Conservation (phyloP, 2,113 vertebrate species). For the Labeo rohita region DNA sequence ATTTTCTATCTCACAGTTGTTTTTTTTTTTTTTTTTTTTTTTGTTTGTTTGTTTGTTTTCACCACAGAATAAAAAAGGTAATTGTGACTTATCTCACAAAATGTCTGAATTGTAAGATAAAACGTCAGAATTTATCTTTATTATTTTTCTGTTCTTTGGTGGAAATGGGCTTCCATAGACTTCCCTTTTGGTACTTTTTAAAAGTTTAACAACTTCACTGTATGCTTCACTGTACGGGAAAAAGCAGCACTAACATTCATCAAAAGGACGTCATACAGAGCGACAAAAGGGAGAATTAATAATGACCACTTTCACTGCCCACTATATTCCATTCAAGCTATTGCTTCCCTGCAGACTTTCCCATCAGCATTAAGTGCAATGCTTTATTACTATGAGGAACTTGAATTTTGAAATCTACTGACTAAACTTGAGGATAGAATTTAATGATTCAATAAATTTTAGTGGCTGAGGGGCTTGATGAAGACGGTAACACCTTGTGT, state of each 20-base stretch:
- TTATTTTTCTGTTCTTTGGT: too few species aligned
- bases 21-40: too few species aligned
- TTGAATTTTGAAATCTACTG: not conserved
- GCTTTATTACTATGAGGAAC: not conserved
- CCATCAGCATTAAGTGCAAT: constrained; percentile 5
- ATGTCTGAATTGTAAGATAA: too few species aligned
- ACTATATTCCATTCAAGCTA: not conserved
- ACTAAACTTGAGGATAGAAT: not conserved
- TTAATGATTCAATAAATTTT: not conserved
- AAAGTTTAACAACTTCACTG: not conserved
- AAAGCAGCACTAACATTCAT: not conserved
- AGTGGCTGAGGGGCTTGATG: not conserved
- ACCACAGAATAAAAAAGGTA: too few species aligned
- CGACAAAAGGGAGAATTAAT: not conserved
- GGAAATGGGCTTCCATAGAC: too few species aligned
- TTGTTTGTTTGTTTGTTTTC: too few species aligned
- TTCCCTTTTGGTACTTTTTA: not conserved
- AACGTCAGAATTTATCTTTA: too few species aligned
- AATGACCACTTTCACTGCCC: not conserved
- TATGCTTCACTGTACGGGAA: not conserved
- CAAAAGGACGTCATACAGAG: not conserved
- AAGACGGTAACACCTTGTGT: not conserved
- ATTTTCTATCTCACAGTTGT: too few species aligned
- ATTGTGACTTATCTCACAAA: too few species aligned
- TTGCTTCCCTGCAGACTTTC: not conserved